Evolutionary conservation across 1,140 invertebrate species (phyloP).

Genomic region (Plodia interpunctella): DNA sequence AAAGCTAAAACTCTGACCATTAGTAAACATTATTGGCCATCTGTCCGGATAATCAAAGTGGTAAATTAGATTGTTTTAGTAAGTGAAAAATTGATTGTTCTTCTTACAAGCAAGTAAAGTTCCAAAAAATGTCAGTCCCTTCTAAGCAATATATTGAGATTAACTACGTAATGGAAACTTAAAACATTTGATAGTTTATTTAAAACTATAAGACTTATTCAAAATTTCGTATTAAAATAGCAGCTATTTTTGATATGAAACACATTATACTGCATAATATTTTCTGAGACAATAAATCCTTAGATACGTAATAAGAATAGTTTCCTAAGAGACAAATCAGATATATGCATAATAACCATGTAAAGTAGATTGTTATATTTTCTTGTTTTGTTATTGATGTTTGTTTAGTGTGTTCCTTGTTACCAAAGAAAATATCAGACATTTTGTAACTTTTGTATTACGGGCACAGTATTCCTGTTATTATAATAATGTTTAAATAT

Average conservation of each 20-base stretch:
- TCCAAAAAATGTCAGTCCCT: not conserved
- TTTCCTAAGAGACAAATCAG: not conserved
- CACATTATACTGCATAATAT: slow-evolving; percentile 26
- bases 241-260: slow-evolving; percentile 33
- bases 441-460: slow-evolving; percentile 50
- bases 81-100: no score
- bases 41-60: no score
- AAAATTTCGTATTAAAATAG: not conserved
- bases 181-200: slow-evolving; percentile 7
- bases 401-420: slow-evolving; percentile 72
- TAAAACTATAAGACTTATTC: not conserved
- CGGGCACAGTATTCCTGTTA: slow-evolving; percentile 66
- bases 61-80: no score
- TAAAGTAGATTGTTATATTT: slow-evolving; percentile 64
- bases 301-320: slow-evolving; percentile 3
- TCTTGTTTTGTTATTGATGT: slow-evolving; percentile 72
- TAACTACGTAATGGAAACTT: not conserved
- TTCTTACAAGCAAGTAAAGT: not conserved
- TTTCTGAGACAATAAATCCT: slow-evolving; percentile 3
- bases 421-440: slow-evolving; percentile 63
- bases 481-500: slow-evolving; percentile 33
- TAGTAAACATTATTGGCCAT: no score
- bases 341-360: not conserved
- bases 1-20: no score
- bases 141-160: not conserved